Evolutionary conservation across 2,113 vertebrate species (phyloP), one percentile per base, ranked within the genome.

Genomic region (Peucedramus taeniatus): DNA sequence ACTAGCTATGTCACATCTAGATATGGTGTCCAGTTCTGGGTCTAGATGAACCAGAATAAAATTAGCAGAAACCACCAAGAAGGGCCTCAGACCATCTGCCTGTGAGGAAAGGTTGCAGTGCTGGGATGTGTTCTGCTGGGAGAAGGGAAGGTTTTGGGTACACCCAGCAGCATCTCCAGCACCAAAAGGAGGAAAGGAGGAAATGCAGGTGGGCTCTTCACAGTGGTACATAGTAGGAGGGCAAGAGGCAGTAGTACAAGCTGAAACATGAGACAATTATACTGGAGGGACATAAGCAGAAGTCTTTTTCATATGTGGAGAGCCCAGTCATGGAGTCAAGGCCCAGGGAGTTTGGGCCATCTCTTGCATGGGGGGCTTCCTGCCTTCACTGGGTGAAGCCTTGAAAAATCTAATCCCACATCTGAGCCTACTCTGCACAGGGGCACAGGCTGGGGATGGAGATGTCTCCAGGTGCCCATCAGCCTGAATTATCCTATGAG

Each of bases 161-260:
- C 4, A 40, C 4, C 13, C 28, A 60, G 2, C 8, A 69, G 21
- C 18, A 56, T 9, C 9, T 12, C 16, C 3, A 6, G 19, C 5
- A 60, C 5, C 2, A 7, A 37, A 18, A 30, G 11, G 14, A 87
- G 23, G 8, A 45, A 57, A 10, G 8, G 10, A 51, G 27, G 30
- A 66, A n/a, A 14, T 0, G 2, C 4, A 27, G 7, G 3, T 4
- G 1, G 13, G 6, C 3, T 69, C 6, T 53, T 53, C 11, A 26
- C 1, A 10, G 6, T 3, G 1, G 35, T 33, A 20, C 3, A 3
- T 15, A 8, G 30, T 13, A 5, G 4, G 9, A 50, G 2, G 15
- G 20, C 1, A 8, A 93, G 22, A 50, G 13, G 11, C 18, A 42
- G 39, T 12, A 22, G 5, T 22, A 68, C 6, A 64, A 53, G 15